Base-by-base conservation (phyloP, 2,113 vertebrate species). In the Pterophyllum scalare region DNA sequence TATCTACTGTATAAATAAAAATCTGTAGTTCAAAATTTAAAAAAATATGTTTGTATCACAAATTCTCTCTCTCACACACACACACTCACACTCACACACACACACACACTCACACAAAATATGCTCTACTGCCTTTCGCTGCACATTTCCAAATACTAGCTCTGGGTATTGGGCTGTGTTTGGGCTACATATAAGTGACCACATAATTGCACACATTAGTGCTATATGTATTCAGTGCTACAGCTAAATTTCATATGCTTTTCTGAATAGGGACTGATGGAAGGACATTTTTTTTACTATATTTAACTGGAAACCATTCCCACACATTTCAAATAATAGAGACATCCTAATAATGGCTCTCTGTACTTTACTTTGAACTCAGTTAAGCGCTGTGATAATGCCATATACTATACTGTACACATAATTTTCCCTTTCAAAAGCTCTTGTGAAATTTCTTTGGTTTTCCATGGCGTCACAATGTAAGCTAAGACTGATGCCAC, bases 401-500 rank as follows among this genome's bases (percentile, higher is more conserved):
- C 10, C 35, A 60, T 77, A 46, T n/a, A 52, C 67, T 61, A 10
- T 56, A 33, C 76, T 61, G 10, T 26, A 38, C 26, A 40, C 58
- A 26, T 60, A 57, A 14, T 67, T 31, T 60, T 24, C 46, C 52
- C 24, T 79, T 87, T 87, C n/a, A 77, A 77, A 75, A 61, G 49
- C 83, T 86, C 17, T 52, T 7, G 5, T 59, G 31, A 76, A 58
- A 81, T 88, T 57, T 87, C n/a, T 56, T 56, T 74, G 12, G 6
- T 87, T 82, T 77, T 26, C 82, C 28, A 19, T 20, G 2, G 2
- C 15, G 31, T 60, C 17, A 15, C 49, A 75, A 3, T 26, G 24
- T 26, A 76, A 74, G 4, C 43, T 77, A 80, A 80, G 28, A 82
- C 58, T 65, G 59, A 82, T n/a, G 20, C 64, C 82, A 87, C 49